Conservation (phyloP, 2,888 invertebrate species). For the Epistrophe grossulariae region DNA sequence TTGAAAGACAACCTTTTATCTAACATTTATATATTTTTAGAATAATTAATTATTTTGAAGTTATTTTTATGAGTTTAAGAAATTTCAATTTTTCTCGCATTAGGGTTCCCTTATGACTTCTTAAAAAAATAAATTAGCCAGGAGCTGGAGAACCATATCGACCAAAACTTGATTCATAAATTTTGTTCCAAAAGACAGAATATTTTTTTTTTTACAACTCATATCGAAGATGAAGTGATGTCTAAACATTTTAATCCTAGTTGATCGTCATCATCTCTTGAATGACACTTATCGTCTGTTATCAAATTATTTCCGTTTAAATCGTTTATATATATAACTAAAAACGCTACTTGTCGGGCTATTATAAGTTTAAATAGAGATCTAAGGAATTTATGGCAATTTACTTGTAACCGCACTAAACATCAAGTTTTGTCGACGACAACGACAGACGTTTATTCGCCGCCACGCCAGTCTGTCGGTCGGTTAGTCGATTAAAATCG, state of each 20-base stretch:
- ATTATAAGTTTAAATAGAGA: slow-evolving; percentile 45
- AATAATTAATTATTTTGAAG: too few relatives aligned
- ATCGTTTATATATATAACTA: neutral
- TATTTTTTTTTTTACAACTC: neutral
- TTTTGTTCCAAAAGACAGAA: too few relatives aligned
- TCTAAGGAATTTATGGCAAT: slow-evolving; percentile 71
- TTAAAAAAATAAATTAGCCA: too few relatives aligned
- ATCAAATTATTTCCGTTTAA: neutral
- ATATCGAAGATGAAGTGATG: neutral
- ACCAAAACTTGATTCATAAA: too few relatives aligned
- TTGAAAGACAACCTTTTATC: too few relatives aligned
- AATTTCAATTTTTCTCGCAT: too few relatives aligned
- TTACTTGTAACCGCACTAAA: slow-evolving; percentile 49
- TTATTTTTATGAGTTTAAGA: too few relatives aligned
- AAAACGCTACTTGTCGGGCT: slow-evolving; percentile 27
- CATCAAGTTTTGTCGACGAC: slow-evolving; percentile 9
- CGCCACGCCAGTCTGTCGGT: neutral
- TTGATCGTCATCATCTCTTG: neutral
- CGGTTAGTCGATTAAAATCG: slow-evolving; percentile 54
- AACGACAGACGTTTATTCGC: too few relatives aligned
- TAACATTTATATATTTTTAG: too few relatives aligned
- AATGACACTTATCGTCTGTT: neutral
- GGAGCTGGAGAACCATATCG: too few relatives aligned
- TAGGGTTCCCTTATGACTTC: too few relatives aligned
- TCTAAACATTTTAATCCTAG: neutral